These are phyloP conservation scores for Scaptomyza reducta DNA, from an alignment of 2,888 invertebrate genomes.

Conservation along the genomic window DNA sequence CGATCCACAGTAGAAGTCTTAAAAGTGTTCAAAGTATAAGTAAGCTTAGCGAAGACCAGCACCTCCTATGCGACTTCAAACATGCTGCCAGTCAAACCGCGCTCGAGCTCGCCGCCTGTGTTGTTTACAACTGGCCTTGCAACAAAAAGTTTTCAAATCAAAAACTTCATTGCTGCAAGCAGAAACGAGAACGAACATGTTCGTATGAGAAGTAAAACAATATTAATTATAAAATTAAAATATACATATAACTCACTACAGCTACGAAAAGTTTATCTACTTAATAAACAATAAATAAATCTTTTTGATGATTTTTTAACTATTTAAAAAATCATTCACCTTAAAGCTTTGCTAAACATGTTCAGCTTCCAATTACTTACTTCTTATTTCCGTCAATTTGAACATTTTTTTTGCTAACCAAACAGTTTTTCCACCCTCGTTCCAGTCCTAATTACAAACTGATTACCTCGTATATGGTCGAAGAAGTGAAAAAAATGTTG, in stretches of 20 bases:
- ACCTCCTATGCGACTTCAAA: slow-evolving; percentile 9
- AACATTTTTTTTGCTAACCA: background rate
- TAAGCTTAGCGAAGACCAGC: background rate
- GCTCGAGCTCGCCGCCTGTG: slow-evolving; percentile 24
- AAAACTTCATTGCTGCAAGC: background rate
- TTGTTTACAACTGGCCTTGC: slow-evolving; percentile 10
- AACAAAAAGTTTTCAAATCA: background rate
- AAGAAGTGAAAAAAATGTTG: slow-evolving; percentile 2
- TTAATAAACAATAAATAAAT: too few relatives aligned
- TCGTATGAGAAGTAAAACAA: background rate
- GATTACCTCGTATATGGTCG: slow-evolving; percentile 35
- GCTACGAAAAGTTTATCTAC: too few relatives aligned
- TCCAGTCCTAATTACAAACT: slow-evolving; percentile 32
- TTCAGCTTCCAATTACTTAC: background rate
- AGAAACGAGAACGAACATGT: background rate
- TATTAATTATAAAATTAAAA: background rate
- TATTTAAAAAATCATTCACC: background rate
- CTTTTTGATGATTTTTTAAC: background rate
- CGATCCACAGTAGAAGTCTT: background rate
- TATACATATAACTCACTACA: too few relatives aligned
- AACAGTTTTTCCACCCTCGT: slow-evolving; percentile 1
- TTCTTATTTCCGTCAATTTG: background rate
- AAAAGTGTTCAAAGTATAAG: background rate
- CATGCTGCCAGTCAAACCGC: slow-evolving; percentile 7
- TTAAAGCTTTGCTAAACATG: background rate